Evolutionary conservation across 2,797 vertebrate genomes (phyloP).

Genomic region (Australoheros facetus): DNA sequence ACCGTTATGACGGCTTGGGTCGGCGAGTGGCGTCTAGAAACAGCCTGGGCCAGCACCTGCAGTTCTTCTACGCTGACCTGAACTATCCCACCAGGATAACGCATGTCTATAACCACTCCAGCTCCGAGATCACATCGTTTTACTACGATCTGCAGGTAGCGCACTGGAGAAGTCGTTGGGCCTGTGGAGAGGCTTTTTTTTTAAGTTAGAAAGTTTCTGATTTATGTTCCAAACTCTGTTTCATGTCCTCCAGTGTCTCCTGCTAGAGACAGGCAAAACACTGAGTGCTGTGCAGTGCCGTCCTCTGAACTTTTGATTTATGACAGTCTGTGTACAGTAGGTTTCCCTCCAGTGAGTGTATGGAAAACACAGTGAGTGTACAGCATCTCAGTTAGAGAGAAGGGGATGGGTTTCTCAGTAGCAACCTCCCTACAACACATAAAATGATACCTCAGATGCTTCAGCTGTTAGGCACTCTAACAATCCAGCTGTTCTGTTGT

Average conservation of each 20-base stretch:
- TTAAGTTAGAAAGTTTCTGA: not conserved
- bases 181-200: not conserved
- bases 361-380: not conserved
- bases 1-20: conserved; percentile 95
- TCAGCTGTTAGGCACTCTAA: not conserved
- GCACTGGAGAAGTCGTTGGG: fast-evolving
- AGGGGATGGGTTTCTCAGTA: not conserved
- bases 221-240: not conserved
- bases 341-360: conserved; percentile 19
- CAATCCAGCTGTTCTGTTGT: not conserved
- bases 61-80: conserved; percentile 97
- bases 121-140: conserved; percentile 97
- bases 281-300: not conserved
- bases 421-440: not conserved
- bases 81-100: conserved; percentile 97
- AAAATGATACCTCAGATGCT: not conserved
- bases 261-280: not conserved
- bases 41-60: conserved; percentile 94
- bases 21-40: conserved; percentile 93
- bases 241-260: not conserved
- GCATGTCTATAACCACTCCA: conserved; percentile 98
- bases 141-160: conserved; percentile 91
- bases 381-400: conserved; percentile 21
- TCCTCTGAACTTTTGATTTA: conserved; percentile 7
- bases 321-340: conserved; percentile 1